phyloP scores from a whole-genome alignment of 1,140 invertebrate genomes.

The Pogonomyrmex californicus region DNA sequence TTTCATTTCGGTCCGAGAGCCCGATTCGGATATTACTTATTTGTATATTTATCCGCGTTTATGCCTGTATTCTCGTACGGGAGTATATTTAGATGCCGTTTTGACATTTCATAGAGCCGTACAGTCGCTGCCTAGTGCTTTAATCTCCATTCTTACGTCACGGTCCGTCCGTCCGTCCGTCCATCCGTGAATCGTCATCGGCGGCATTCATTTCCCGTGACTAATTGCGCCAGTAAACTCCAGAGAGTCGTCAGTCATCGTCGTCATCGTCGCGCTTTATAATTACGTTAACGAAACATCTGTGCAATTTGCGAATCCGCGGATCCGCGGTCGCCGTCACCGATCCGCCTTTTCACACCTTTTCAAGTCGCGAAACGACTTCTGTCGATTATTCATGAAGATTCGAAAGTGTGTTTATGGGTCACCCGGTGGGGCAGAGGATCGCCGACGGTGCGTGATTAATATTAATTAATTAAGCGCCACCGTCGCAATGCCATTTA shows the following conservation, averaged over 20 bases:
- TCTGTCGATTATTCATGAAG: slow-evolving; percentile 28
- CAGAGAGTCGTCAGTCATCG: neutral
- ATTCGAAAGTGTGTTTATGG: slow-evolving; percentile 43
- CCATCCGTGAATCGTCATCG: slow-evolving; percentile 45
- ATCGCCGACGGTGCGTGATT: slow-evolving; percentile 19
- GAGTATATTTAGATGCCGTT: slow-evolving; percentile 47
- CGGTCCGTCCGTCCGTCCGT: slow-evolving; percentile 23
- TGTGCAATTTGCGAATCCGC: neutral
- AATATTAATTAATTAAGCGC: slow-evolving; percentile 57
- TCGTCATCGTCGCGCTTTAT: slow-evolving; percentile 1
- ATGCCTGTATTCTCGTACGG: neutral
- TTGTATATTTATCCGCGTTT: slow-evolving; percentile 39
- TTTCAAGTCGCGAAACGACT: neutral
- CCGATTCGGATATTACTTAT: slow-evolving; percentile 31
- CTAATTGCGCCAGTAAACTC: slow-evolving; percentile 48
- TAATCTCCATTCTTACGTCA: slow-evolving; percentile 58
- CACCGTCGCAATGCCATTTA: neutral
- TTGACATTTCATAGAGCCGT: slow-evolving; percentile 40
- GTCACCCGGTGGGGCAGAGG: neutral
- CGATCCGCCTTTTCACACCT: neutral
- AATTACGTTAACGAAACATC: slow-evolving; percentile 34
- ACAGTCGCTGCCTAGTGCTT: neutral
- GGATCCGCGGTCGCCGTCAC: neutral
- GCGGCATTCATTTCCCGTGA: slow-evolving; percentile 43
- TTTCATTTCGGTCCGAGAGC: slow-evolving; percentile 12